Base-by-base conservation (phyloP, 2,888 invertebrate genomes). In the Drosophila limbata region DNA sequence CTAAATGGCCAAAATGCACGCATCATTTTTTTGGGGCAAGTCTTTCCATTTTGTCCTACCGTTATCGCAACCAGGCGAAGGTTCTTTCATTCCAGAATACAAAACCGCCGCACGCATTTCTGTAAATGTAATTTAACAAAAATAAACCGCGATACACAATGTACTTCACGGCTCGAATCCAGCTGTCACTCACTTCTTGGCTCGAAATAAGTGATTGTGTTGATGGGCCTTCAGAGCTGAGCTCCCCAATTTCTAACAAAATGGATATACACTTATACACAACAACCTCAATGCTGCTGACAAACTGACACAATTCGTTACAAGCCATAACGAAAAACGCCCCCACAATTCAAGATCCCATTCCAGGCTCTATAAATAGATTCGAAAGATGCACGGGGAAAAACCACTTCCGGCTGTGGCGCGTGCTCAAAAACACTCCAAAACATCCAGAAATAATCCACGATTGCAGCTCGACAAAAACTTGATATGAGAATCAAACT, bases 201-300 rank as follows among this genome's bases (percentile, higher is more conserved):
- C 59, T 66, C 44, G 67, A 68, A 77, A 79, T 87, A 89, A 89
- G 84, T 81, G 82, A 87, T 85, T 89, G 85, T 81, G 85, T 81
- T 85, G 85, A 85, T 79, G 77, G 77, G 28, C 44, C 37, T 31
- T 47, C 60, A 40, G n/a, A 59, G 21, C 66, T 52, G 83, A 77
- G 72, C 81, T 76, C 89, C 84, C 89, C 84, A 79, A 82, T 85
- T 85, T 4, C 61, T 15, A 59, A 2, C 44, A 42, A 28, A 47
- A n/a, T 21, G 42, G 25, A 40, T 51, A 39, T 15, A 13, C 2
- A 11, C 8, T n/a, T 9, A 10, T 50, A 37, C 25, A 19, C 33
- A 52, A 37, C 33, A 44, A 62, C 74, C 84, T 55, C 64, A 69
- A 69, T 69, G 85, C 79, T 84, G 89, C 55, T 44, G 55, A 89